These are phyloP conservation scores for Guaruba guarouba DNA, from an alignment of 2,113 vertebrate genomes.

Conservation along the genomic window DNA sequence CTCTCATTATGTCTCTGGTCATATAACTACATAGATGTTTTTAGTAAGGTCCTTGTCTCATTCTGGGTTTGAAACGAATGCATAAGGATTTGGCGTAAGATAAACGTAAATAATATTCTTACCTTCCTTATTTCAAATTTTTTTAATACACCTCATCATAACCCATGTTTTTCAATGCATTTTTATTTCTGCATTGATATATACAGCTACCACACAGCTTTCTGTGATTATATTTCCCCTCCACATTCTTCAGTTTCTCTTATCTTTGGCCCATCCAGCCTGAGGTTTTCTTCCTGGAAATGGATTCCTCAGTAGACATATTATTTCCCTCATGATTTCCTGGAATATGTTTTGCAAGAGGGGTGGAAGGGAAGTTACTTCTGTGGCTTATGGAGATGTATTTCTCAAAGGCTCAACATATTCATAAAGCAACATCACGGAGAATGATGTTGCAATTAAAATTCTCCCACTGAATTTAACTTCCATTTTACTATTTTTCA, in stretches of 20 bases:
- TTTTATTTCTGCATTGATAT: not conserved
- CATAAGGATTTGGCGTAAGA: not conserved
- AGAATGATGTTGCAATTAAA: conserved; percentile 14
- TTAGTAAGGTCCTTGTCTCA: not conserved
- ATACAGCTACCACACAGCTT: not conserved
- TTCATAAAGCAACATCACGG: not conserved
- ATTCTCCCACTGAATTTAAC: not conserved
- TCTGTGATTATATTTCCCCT: not conserved
- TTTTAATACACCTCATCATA: not conserved
- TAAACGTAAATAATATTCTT: not conserved
- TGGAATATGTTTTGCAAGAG: not conserved
- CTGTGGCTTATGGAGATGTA: not conserved
- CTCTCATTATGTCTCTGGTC: not conserved
- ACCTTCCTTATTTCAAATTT: not conserved
- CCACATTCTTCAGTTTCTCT: not conserved
- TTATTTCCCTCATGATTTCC: not conserved
- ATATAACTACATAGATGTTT: not conserved
- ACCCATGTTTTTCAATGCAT: not conserved
- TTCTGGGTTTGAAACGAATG: not conserved
- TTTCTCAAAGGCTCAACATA: not conserved
- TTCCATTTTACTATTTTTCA: not conserved
- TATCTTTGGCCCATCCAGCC: not conserved
- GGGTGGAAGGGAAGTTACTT: not conserved
- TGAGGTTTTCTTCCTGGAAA: not conserved
- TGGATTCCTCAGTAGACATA: not conserved